Base-by-base conservation (phyloP, 2,888 invertebrate genomes). In the Boloria euphrosyne region DNA sequence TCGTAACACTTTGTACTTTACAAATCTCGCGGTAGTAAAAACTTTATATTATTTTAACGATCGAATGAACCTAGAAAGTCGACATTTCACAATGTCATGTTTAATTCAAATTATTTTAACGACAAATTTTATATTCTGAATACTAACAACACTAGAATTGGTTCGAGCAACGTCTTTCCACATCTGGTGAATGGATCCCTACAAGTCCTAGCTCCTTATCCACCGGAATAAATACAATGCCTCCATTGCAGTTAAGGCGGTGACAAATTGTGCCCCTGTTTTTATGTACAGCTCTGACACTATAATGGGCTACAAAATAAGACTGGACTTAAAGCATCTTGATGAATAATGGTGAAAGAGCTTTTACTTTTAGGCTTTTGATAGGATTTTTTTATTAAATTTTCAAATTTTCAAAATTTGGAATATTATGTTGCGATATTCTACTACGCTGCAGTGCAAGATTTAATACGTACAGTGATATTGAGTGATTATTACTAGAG, bases 211-310 rank as follows among this genome's bases (percentile, higher is more conserved):
- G 31, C 58, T 16, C 58, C 58, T 49, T 59, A 59, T 59, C 31
- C 31, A 59, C 50, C 49, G 59, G 31, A 46, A 57, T 57, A 46
- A 57, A 57, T 57, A 27, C 31, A 38, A 58, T 52, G 46, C 54
- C 51, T 57, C 52, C 55, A 60, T 52, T 60, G 61, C 65, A 17
- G 54, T 63, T 67, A 69, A 67, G 64, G 67, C 46, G 44, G 46
- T 49, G 70, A 70, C 70, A 70, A 70, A 70, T 70, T 67, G 60
- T 65, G 62, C 52, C 55, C 61, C 51, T 47, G 65, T 67, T 57
- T 53, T 59, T 59, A 57, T 51, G 38, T 53, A 46, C 27, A 46
- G 47, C 7, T 44, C 27, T 65, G 59, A 59, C 64, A 65, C 46
- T 53, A 65, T 65, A 59, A 52, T 59, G 53, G 52, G 31, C n/a